Base-by-base conservation (phyloP, 2,113 vertebrate species). In the Struthidea cinerea region DNA sequence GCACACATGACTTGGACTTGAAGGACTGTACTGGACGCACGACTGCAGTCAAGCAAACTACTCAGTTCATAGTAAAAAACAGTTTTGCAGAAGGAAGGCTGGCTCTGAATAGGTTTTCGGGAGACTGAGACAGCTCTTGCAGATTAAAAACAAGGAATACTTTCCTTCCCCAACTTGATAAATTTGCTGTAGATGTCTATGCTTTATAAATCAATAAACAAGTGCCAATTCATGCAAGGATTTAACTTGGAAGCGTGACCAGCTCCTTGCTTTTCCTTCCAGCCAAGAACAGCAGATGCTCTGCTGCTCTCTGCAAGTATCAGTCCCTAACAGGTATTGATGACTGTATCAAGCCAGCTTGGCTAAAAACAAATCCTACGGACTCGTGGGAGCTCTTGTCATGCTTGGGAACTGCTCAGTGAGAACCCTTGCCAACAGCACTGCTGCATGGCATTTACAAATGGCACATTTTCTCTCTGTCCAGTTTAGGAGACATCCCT, bases 211-310 rank as follows among this genome's bases (percentile, higher is more conserved):
- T 82, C 75, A 65, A 93, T 39, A 86, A 74, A 47, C 23, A 32
- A 64, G 37, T 53, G 52, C 47, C 87, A 91, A 28, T 73, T 15
- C 65, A 49, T 16, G 64, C 55, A 32, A 74, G 39, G 39, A 70
- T 86, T 91, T 83, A 65, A 63, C 75, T 67, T 70, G 90, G 79
- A 84, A 90, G 50, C 19, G 6, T 71, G 49, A 76, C 50, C 85
- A 80, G 8, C 57, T 80, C 26, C 2, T 13, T 61, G 84, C 46
- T 59, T 80, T 78, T 93, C 33, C 88, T 73, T 70, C 10, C 86
- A 92, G 94, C 55, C 79, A 84, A 86, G 86, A 95, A 63, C 30
- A 74, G 67, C 90, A 94, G 83, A 89, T 89, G 92, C 71, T 86
- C 20, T 8, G 3, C 65, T 41, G 70, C 85, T 83, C 49, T 57